Evolutionary conservation across 2,113 vertebrate species (phyloP).

Genomic region (Dicentrarchus labrax): DNA sequence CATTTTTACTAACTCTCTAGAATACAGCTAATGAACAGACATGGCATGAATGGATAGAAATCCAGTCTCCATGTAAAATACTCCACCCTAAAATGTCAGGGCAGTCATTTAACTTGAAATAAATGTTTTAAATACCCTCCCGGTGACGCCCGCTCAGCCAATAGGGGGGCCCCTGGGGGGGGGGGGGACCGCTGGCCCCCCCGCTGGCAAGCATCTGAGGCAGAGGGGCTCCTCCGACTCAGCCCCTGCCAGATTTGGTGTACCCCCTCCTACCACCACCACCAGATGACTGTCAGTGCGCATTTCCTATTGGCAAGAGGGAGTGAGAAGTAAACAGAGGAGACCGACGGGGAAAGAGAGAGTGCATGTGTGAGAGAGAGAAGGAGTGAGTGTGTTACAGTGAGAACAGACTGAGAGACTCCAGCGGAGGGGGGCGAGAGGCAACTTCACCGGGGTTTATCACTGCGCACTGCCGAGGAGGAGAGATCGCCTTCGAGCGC

Average conservation of each 20-base stretch:
- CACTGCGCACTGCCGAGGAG: constrained; percentile 57
- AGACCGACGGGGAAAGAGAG: constrained; percentile 42
- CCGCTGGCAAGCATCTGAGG: constrained; percentile 52
- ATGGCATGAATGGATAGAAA: neutral
- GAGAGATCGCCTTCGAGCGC: constrained; percentile 59
- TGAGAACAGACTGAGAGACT: constrained; percentile 46
- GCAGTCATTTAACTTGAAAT: constrained; percentile 49
- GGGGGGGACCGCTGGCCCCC: constrained; percentile 55
- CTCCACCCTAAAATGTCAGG: constrained; percentile 28
- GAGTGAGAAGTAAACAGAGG: constrained; percentile 64
- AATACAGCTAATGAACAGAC: neutral
- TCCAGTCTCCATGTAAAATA: neutral
- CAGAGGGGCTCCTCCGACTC: constrained; percentile 67
- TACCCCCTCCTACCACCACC: constrained; percentile 45
- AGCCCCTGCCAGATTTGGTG: constrained; percentile 65
- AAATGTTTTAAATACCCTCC: constrained; percentile 65
- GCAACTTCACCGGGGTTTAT: constrained; percentile 70
- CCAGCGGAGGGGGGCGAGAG: constrained; percentile 50
- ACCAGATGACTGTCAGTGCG: constrained; percentile 80
- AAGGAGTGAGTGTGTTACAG: constrained; percentile 45
- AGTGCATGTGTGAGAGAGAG: constrained; percentile 8
- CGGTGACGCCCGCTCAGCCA: constrained; percentile 69
- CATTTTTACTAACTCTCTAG: neutral
- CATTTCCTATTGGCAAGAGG: constrained; percentile 74
- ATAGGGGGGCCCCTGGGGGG: constrained; percentile 63